phyloP scores from a whole-genome alignment of 2,113 vertebrate genomes.

The Agelaius tricolor region DNA sequence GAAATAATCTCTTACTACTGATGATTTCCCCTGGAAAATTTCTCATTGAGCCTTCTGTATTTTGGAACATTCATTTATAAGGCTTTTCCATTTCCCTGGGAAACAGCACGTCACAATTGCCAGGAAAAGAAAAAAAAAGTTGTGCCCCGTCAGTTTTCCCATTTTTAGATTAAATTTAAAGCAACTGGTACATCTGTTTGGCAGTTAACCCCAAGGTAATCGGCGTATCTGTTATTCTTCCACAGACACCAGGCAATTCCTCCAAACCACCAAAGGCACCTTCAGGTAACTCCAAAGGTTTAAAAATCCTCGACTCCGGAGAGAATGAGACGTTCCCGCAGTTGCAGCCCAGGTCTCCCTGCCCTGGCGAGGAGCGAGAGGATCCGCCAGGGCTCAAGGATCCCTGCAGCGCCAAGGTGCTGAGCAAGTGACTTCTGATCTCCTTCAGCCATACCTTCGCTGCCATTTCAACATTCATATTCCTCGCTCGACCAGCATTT shows the following conservation, averaged over 20 bases:
- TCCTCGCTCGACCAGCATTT: background rate
- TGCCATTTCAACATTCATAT: fast-evolving
- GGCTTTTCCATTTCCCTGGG: background rate
- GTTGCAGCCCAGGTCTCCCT: fast-evolving
- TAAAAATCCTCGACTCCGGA: background rate
- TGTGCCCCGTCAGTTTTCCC: background rate
- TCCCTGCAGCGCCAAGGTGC: background rate
- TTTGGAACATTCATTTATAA: background rate
- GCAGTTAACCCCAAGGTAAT: background rate
- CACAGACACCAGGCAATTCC: background rate
- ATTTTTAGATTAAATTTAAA: background rate
- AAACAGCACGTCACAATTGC: background rate
- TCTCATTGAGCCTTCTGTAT: background rate
- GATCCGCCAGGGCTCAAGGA: background rate
- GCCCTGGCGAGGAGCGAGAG: background rate
- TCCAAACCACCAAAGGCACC: background rate
- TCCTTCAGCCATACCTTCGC: background rate
- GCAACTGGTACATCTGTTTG: fast-evolving
- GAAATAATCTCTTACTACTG: background rate
- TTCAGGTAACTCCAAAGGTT: background rate
- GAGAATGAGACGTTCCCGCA: background rate
- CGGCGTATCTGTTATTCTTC: background rate
- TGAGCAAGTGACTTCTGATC: background rate
- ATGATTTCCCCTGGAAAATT: background rate
- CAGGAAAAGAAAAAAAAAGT: background rate